Percentiles rank a stretch among this genome's conserved stretches.
Evolutionary conservation across 2,113 vertebrate genomes (phyloP).

Genomic region (Channa argus): DNA sequence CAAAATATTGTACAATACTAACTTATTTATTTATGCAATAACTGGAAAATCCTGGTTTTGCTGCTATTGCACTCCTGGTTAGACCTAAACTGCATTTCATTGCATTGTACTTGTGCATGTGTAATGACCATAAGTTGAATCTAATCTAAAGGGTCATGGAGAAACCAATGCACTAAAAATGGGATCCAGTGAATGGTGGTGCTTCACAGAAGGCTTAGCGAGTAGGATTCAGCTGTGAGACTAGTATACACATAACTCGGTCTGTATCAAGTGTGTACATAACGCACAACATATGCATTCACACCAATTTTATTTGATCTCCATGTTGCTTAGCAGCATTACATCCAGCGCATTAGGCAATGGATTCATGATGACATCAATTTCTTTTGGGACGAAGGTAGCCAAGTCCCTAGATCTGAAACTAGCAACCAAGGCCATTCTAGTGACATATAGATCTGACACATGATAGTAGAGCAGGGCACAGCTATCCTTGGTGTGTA

Average conservation of each 20-base stretch:
- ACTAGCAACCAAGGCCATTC: conserved; percentile 23
- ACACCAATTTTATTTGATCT: conserved; percentile 2
- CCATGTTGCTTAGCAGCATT: conserved; percentile 54
- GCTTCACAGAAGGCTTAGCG: conserved; percentile 8
- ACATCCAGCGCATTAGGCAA: conserved; percentile 37
- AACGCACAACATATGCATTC: conserved; percentile 26
- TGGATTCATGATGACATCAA: conserved; percentile 27
- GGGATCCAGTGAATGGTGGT: neutral
- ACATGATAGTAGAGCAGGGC: conserved; percentile 51
- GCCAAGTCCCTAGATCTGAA: conserved; percentile 41
- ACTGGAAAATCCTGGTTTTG: too few relatives aligned
- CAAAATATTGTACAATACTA: too few relatives aligned
- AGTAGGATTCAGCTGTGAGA: conserved; percentile 22
- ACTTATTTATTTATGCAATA: too few relatives aligned
- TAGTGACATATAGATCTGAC: conserved; percentile 27
- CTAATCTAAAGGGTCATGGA: neutral
- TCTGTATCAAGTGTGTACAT: neutral
- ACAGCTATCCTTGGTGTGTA: conserved; percentile 70
- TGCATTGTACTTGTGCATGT: too few relatives aligned
- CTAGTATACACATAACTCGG: neutral
- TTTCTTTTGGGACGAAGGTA: conserved; percentile 57
- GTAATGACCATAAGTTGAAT: too few relatives aligned
- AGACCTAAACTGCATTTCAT: too few relatives aligned
- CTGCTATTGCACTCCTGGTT: too few relatives aligned
- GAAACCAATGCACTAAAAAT: conserved; percentile 25